A percentile compares a stretch with the other conserved stretches of the same genome.
phyloP scores from a whole-genome alignment of 2,113 vertebrate species.

The Pipra filicauda region DNA sequence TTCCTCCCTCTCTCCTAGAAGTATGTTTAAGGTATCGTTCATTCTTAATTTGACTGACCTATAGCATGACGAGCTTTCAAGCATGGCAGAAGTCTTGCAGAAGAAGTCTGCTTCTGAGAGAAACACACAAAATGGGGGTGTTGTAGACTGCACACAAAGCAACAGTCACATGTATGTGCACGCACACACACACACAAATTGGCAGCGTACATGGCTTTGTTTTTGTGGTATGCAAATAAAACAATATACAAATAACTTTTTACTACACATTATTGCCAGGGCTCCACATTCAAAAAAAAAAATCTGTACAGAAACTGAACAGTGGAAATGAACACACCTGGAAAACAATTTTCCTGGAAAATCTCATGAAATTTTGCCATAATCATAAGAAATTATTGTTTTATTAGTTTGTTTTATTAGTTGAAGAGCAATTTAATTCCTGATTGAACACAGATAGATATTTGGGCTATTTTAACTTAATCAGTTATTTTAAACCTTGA shows the following conservation, averaged over 20 bases:
- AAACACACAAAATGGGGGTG: neutral
- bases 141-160: fast-evolving
- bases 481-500: neutral
- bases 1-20: neutral
- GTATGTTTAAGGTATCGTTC: neutral
- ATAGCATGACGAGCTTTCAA: neutral
- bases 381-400: neutral
- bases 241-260: neutral
- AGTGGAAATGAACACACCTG: neutral
- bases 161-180: fast-evolving
- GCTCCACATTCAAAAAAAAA: neutral
- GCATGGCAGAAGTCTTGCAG: neutral
- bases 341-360: neutral
- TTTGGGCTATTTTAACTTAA: neutral
- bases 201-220: neutral
- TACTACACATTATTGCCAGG: neutral
- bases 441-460: neutral
- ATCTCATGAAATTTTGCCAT: neutral
- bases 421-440: neutral
- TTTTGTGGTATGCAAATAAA: neutral
- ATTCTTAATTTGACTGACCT: neutral
- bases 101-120: neutral
- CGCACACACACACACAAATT: too few relatives aligned
- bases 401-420: neutral
- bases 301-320: neutral